A percentile compares a stretch with the other conserved stretches of the same genome.
Evolutionary conservation across 2,797 vertebrate genomes (phyloP).

Genomic region (Sarcophilus harrisii): DNA sequence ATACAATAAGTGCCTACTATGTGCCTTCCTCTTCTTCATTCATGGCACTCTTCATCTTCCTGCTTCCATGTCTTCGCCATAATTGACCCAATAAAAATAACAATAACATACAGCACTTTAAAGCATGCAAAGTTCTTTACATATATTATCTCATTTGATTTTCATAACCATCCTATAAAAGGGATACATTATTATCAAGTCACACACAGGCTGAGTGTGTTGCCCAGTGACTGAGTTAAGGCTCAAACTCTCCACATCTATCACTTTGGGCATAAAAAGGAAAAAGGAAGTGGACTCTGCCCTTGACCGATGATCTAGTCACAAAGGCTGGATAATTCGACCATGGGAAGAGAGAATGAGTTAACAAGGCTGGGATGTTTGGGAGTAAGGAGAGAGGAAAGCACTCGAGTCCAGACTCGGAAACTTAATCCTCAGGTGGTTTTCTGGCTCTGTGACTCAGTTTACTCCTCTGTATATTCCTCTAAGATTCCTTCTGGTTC

Average conservation of each 20-base stretch:
- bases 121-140: neutral
- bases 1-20: neutral
- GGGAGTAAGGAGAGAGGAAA: neutral
- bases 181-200: neutral
- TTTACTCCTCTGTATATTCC: neutral
- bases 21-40: neutral
- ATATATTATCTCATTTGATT: neutral
- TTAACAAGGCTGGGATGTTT: neutral
- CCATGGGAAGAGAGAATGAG: neutral
- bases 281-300: neutral
- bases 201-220: neutral
- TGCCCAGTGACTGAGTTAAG: neutral
- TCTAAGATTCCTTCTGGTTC: constrained; percentile 18
- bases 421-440: neutral
- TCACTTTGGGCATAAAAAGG: neutral
- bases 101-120: neutral
- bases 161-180: neutral
- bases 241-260: neutral
- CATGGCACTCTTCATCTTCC: neutral
- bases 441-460: neutral
- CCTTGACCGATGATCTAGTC: neutral
- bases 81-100: neutral
- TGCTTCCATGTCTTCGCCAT: neutral
- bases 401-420: neutral
- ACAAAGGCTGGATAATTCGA: neutral